Base-by-base conservation (phyloP, 2,888 invertebrate genomes). In the Pterostichus niger region DNA sequence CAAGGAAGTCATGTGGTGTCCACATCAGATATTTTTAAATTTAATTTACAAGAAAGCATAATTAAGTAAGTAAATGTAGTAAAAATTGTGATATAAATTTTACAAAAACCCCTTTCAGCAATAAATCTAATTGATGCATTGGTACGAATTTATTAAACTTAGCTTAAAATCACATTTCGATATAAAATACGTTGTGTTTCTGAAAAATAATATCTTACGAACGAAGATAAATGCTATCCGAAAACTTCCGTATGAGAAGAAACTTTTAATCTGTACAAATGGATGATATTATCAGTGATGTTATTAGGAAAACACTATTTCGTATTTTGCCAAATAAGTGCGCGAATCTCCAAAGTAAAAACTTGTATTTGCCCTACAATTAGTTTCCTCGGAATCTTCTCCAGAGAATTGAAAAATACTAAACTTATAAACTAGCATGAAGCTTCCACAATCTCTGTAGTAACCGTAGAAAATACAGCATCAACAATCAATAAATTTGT, bases 221-320 rank as follows among this genome's bases (percentile, higher is more conserved):
- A 71, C 46, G 44, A 17, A 71, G 68, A 71, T 71, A 44, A 44
- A 71, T 71, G 10, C 44, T 9, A 44, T 35, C 9, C 9, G 6
- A 44, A 64, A 71, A 71, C 68, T 71, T 44, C 6, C 10, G 33
- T 35, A 44, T 44, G 44, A 71, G 68, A 71, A 71, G 68, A 71
- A 44, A 71, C 15, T 71, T 71, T 71, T 71, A 71, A 71, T 71
- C 68, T 71, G 68, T 71, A 64, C 64, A 71, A 71, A 44, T 71
- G 44, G 68, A 71, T 17, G 68, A 71, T 71, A 44, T 71, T 40
- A 44, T 71, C 40, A 44, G 40, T 71, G 68, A 44, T 44, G 68
- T 71, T 40, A 71, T 44, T 71, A 44, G 68, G 10, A 71, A 56
- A 71, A 71, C 44, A 71, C 68, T 44, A 71, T 44, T 71, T 44